These are phyloP conservation scores for Crocuta crocuta DNA, from an alignment of 2,113 vertebrate genomes.

Conservation along the genomic window DNA sequence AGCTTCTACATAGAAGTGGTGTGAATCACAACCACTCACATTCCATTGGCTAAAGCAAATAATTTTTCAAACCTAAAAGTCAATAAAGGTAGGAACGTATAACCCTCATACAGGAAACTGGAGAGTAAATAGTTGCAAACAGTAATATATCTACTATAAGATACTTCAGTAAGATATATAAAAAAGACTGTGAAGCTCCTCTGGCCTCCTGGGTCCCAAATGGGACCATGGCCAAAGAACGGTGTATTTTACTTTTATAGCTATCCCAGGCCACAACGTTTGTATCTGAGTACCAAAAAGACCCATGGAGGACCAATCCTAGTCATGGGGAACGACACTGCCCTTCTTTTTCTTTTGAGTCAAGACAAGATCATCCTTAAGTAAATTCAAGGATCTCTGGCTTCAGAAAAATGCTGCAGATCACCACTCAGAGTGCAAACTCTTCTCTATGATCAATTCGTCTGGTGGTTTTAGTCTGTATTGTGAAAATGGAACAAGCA, in stretches of 20 bases:
- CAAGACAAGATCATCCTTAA: neutral
- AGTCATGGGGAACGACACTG: neutral
- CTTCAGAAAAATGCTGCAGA: neutral
- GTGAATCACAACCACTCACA: neutral
- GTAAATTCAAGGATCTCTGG: conserved; percentile 2
- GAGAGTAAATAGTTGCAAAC: neutral
- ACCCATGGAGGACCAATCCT: neutral
- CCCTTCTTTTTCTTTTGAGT: neutral
- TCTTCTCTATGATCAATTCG: neutral
- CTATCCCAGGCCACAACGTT: neutral
- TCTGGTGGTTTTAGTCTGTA: neutral
- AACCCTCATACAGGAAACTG: neutral
- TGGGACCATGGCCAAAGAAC: neutral
- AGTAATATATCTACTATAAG: neutral
- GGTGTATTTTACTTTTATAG: neutral
- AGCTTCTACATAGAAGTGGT: neutral
- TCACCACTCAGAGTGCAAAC: neutral
- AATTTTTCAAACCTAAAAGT: neutral
- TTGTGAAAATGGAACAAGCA: neutral
- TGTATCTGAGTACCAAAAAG: neutral
- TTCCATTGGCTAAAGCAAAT: neutral
- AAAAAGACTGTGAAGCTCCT: neutral
- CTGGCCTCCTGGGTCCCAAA: neutral
- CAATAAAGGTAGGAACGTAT: neutral
- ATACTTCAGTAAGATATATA: neutral